Evolutionary conservation across 2,888 invertebrate genomes (phyloP).

Genomic region (Phortica magna): DNA sequence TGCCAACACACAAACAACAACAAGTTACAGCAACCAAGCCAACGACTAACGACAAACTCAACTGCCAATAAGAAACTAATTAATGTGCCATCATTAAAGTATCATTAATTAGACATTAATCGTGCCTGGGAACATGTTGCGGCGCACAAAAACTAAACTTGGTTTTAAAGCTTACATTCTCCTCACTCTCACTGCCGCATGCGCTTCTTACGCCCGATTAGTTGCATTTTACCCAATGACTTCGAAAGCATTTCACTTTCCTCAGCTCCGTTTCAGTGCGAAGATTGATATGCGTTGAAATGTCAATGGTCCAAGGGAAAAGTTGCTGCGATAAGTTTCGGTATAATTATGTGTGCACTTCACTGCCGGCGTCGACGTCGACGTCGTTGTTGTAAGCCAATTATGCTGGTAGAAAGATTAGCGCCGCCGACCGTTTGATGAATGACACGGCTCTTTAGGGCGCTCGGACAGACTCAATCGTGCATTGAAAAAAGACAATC

Average conservation of each 20-base stretch:
- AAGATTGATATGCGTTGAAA: conserved; percentile 12
- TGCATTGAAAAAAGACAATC: not conserved
- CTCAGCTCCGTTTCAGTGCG: not conserved
- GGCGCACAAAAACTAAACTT: not conserved
- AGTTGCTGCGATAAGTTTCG: not conserved
- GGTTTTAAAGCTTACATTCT: not conserved
- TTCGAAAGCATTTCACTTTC: conserved; percentile 3
- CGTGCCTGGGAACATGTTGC: not conserved
- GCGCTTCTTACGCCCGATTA: not conserved
- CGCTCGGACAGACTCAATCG: not conserved
- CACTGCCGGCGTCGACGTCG: not conserved
- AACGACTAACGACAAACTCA: not conserved
- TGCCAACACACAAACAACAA: not conserved
- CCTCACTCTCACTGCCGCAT: not conserved
- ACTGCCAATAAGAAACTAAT: conserved; percentile 7
- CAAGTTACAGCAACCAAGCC: not conserved
- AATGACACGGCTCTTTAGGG: no score
- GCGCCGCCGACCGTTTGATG: not conserved
- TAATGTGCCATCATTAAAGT: conserved; percentile 31
- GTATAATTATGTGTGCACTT: not conserved
- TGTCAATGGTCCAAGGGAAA: conserved; percentile 2
- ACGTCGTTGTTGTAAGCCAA: not conserved
- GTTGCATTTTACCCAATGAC: not conserved
- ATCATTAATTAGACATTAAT: conserved; percentile 28
- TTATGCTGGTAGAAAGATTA: conserved; percentile 17